phyloP scores from a whole-genome alignment of 2,113 vertebrate species.

The Silurus asotus region DNA sequence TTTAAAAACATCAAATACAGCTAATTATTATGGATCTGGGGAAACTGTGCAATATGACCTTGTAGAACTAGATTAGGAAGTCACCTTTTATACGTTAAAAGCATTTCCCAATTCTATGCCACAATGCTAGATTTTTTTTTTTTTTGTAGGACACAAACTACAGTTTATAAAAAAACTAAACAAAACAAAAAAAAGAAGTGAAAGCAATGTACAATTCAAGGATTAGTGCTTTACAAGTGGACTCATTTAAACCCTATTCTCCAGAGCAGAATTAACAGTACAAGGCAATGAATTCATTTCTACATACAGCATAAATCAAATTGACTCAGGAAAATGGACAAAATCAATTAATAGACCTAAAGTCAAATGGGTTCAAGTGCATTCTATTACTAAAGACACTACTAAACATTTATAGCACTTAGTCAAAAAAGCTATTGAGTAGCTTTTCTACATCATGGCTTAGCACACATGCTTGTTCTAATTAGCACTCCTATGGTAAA shows the following conservation, averaged over 20 bases:
- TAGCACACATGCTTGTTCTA: neutral
- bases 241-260: neutral
- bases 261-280: neutral
- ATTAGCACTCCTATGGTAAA: neutral
- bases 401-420: neutral
- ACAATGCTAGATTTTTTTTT: neutral
- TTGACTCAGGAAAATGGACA: neutral
- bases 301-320: neutral
- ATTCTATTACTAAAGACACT: no score
- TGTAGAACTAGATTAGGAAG: neutral
- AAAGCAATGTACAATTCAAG: neutral
- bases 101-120: neutral
- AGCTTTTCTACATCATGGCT: neutral
- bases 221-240: neutral
- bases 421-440: neutral
- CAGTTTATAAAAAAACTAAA: neutral
- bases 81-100: neutral
- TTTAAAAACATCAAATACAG: neutral
- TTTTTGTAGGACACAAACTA: neutral
- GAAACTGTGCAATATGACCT: neutral
- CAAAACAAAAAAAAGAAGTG: neutral
- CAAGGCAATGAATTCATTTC: no score
- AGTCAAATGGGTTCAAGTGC: neutral
- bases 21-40: neutral
- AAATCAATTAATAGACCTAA: neutral